A percentile compares a stretch with the other conserved stretches of the same genome.
Conservation (phyloP, 2,113 vertebrate species). For the Acrocephalus kingi region DNA sequence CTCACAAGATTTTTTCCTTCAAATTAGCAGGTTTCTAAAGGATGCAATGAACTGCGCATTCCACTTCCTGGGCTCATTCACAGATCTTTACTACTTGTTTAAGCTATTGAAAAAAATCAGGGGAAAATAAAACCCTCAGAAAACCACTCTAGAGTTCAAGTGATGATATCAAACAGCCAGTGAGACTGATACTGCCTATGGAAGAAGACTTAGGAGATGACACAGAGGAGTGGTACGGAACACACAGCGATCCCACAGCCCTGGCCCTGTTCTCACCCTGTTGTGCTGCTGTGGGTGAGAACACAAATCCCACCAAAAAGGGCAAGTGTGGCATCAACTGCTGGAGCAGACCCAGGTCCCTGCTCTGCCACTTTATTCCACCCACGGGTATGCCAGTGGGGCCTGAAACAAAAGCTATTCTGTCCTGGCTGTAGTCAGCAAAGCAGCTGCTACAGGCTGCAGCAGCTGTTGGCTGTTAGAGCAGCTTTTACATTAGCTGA, state of each 20-base stretch:
- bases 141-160: neutral
- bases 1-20: neutral
- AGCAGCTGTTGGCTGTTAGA: neutral
- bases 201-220: neutral
- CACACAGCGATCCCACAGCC: neutral
- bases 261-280: neutral
- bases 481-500: neutral
- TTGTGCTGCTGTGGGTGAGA: neutral
- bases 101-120: neutral
- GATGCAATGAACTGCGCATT: neutral
- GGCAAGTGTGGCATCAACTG: neutral
- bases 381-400: neutral
- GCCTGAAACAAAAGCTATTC: neutral
- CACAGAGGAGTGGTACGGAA: neutral
- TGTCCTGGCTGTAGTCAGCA: neutral
- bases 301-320: neutral
- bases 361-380: neutral
- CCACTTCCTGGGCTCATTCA: neutral
- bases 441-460: slow-evolving; percentile 7
- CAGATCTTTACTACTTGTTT: neutral
- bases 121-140: neutral
- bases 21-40: neutral
- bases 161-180: neutral
- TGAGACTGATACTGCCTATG: neutral
- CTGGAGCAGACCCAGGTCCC: neutral